A percentile compares a stretch with the other conserved stretches of the same genome.
Conservation (phyloP, 1,140 invertebrate species). For the Drosophila burlai region DNA sequence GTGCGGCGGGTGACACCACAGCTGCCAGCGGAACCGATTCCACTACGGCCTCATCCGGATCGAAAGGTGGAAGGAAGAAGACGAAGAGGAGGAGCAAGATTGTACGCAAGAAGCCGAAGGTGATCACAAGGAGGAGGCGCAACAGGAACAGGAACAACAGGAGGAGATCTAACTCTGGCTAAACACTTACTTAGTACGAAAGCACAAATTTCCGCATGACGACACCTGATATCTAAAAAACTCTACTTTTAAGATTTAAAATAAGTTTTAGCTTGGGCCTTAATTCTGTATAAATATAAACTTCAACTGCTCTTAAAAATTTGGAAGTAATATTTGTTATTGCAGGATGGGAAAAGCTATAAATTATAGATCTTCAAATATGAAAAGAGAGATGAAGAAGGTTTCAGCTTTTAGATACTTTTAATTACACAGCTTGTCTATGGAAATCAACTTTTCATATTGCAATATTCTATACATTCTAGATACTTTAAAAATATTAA, state of each 20-base stretch:
- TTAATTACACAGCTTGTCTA: no score
- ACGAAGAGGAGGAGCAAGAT: not conserved
- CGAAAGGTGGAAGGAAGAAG: not conserved
- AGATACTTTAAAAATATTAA: no score
- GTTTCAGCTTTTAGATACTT: not conserved
- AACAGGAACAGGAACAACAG: constrained; percentile 1
- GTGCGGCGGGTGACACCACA: not conserved
- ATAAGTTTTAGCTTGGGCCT: not conserved
- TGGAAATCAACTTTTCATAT: not conserved
- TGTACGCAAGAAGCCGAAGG: not conserved
- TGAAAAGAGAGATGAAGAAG: not conserved
- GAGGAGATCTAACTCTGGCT: not conserved
- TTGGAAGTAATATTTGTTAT: not conserved
- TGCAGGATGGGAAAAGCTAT: no score
- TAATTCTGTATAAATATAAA: not conserved
- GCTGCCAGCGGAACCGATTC: not conserved
- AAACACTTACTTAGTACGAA: not conserved
- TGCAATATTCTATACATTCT: not conserved
- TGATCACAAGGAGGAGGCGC: not conserved
- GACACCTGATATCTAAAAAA: not conserved
- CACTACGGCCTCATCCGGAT: not conserved
- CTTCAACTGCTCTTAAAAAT: no score
- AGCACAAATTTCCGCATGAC: not conserved
- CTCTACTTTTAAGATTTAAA: not conserved
- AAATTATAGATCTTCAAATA: no score